phyloP scores from a whole-genome alignment of 2,113 vertebrate genomes.

The Heterochromis multidens region DNA sequence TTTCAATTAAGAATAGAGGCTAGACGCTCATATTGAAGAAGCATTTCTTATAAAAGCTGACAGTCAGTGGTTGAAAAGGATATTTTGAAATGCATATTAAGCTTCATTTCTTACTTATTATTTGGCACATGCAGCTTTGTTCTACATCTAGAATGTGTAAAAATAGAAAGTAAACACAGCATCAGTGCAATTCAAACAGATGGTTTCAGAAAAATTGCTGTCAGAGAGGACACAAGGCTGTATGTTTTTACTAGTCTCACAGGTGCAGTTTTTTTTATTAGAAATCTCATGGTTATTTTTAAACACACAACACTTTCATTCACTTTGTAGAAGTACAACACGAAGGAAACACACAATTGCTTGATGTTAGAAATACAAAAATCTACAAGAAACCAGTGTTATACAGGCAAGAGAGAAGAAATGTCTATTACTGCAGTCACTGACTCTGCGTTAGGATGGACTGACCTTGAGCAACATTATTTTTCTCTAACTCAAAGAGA shows the following conservation, averaged over 20 bases:
- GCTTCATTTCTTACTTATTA: neutral
- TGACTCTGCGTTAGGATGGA: neutral
- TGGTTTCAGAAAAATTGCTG: neutral
- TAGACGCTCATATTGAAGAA: neutral
- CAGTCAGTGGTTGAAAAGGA: neutral
- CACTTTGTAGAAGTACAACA: neutral
- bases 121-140: neutral
- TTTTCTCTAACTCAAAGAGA: neutral
- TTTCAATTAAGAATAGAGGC: neutral
- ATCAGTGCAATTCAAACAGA: neutral
- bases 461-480: neutral
- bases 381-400: neutral
- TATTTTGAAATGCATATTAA: constrained; percentile 8
- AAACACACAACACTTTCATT: neutral
- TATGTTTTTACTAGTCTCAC: neutral
- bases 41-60: neutral
- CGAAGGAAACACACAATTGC: neutral
- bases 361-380: neutral
- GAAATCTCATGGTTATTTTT: neutral
- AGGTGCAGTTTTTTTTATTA: neutral
- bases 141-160: neutral
- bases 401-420: neutral
- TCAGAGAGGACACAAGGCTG: neutral
- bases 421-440: neutral
- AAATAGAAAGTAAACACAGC: neutral